Evolutionary conservation across 2,888 invertebrate species (phyloP).

Genomic region (Cryptocephalus primarius): DNA sequence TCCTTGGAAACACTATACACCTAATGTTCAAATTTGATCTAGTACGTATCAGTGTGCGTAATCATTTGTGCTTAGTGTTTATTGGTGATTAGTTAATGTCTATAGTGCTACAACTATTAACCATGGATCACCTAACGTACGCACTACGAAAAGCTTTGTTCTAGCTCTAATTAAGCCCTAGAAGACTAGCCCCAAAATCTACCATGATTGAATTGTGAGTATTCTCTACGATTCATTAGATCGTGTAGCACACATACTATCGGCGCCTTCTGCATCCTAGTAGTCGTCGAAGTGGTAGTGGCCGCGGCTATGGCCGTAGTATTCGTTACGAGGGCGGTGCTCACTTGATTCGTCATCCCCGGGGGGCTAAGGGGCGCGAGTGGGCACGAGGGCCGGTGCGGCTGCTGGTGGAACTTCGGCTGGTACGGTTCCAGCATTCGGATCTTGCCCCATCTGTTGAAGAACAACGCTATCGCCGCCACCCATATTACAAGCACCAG

Average conservation of each 20-base stretch:
- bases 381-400: slow-evolving; percentile 66
- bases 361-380: slow-evolving; percentile 40
- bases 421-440: slow-evolving; percentile 86
- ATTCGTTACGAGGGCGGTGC: slow-evolving; percentile 12
- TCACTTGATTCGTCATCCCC: slow-evolving; percentile 35
- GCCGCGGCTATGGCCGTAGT: neutral
- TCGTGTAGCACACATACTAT: neutral
- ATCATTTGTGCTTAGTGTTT: no score
- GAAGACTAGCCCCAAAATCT: no score
- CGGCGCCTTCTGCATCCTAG: neutral
- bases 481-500: slow-evolving; percentile 80
- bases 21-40: no score
- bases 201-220: no score
- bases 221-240: no score
- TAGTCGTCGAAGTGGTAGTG: neutral
- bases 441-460: slow-evolving; percentile 92
- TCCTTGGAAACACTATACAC: no score
- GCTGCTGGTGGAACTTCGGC: slow-evolving; percentile 76
- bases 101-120: no score
- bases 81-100: no score
- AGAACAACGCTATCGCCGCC: slow-evolving; percentile 79
- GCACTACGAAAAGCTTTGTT: no score
- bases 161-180: no score
- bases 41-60: no score
- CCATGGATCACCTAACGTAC: no score